Conservation (phyloP, 2,113 vertebrate species). For the Corythaeola cristata region DNA sequence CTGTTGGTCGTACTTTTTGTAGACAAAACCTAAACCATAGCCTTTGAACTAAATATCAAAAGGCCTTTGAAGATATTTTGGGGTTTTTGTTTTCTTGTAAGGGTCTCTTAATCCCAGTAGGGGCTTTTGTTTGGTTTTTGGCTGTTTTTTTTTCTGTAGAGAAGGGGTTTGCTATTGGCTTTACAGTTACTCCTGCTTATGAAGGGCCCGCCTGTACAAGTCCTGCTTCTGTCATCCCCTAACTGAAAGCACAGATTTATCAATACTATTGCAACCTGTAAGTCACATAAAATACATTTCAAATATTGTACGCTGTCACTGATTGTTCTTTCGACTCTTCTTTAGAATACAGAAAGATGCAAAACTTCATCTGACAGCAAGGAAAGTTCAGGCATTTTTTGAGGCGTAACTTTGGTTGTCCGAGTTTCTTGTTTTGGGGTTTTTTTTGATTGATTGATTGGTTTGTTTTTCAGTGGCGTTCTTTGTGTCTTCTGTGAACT, state of each 20-base stretch:
- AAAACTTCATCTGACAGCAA: neutral
- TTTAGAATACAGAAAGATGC: neutral
- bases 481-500: neutral
- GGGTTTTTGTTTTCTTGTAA: neutral
- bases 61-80: conserved; percentile 20
- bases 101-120: neutral
- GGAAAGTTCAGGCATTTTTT: neutral
- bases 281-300: neutral
- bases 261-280: neutral
- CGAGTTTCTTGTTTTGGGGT: neutral
- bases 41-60: conserved; percentile 53
- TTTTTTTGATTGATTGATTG: neutral
- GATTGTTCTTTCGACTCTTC: neutral
- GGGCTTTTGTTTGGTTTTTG: neutral
- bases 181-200: neutral
- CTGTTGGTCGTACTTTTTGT: neutral
- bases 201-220: rapidly evolving
- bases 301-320: neutral
- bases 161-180: neutral
- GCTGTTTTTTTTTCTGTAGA: neutral
- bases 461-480: neutral
- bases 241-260: neutral
- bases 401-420: neutral
- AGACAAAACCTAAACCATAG: conserved; percentile 1
- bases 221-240: neutral